Conservation (phyloP, 2,797 vertebrate genomes). For the Chelon labrosus region DNA sequence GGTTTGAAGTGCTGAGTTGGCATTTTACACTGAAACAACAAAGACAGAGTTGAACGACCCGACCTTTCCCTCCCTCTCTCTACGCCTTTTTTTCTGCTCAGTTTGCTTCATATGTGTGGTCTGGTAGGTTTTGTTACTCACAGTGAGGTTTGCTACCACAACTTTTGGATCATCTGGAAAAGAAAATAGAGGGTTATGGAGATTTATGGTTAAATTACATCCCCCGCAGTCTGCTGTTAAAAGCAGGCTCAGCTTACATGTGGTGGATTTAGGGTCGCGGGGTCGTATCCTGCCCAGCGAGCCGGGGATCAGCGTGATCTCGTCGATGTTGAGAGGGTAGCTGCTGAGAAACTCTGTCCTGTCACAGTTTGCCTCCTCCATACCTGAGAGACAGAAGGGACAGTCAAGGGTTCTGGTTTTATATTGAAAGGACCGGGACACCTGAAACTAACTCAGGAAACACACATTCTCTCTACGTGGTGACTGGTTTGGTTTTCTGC, state of each 20-base stretch:
- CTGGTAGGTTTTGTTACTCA: conserved; percentile 80
- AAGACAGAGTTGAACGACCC: background rate
- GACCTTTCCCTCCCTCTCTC: background rate
- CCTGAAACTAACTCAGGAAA: no score
- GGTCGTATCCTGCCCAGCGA: conserved; percentile 93
- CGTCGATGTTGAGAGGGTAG: conserved; percentile 92
- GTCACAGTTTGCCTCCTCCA: conserved; percentile 97
- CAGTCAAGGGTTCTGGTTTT: background rate
- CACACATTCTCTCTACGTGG: no score
- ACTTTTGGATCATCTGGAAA: conserved; percentile 92
- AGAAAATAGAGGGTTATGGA: background rate
- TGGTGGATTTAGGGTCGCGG: conserved; percentile 86
- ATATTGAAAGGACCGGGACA: background rate
- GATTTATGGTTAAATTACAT: no score
- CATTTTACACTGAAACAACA: conserved; percentile 91
- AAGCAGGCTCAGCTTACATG: conserved; percentile 81
- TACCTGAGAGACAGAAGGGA: conserved; percentile 83
- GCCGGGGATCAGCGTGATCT: conserved; percentile 91
- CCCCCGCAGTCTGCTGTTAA: background rate
- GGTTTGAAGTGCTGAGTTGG: conserved; percentile 96
- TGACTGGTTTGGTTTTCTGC: no score
- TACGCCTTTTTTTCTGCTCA: no score
- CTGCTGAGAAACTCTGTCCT: conserved; percentile 93
- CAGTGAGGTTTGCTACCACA: conserved; percentile 95
- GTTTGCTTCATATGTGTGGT: no score